Evolutionary conservation across 2,888 invertebrate genomes (phyloP).

Genomic region (Pseudoips prasinana): DNA sequence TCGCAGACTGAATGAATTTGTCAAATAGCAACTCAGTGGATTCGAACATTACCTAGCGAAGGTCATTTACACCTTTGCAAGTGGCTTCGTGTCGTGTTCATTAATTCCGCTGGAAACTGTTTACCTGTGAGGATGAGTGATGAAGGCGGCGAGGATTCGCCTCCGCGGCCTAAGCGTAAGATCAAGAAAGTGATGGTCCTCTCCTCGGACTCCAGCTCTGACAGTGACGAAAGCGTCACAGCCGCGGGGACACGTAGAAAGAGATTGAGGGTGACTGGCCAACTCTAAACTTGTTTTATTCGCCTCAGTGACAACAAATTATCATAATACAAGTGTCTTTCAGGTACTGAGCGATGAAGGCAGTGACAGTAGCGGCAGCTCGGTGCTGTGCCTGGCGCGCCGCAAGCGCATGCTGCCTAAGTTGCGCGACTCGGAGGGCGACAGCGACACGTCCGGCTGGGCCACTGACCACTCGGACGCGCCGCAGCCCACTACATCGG

Average conservation of each 20-base stretch:
- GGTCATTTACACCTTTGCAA: constrained; percentile 73
- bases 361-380: constrained; percentile 68
- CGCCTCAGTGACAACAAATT: constrained; percentile 2
- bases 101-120: constrained; percentile 46
- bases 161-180: constrained; percentile 59
- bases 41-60: constrained; percentile 46
- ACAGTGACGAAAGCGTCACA: constrained; percentile 70
- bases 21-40: constrained; percentile 42
- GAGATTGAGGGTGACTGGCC: constrained; percentile 67
- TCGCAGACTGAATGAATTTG: constrained; percentile 52
- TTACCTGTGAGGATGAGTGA: constrained; percentile 63
- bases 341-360: constrained; percentile 81
- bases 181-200: constrained; percentile 60
- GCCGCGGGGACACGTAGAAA: constrained; percentile 64
- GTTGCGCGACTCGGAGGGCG: constrained; percentile 61
- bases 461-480: constrained; percentile 44
- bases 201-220: constrained; percentile 63
- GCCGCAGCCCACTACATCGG: constrained; percentile 17
- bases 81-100: constrained; percentile 67
- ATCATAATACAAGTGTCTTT: constrained; percentile 27
- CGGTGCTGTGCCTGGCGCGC: constrained; percentile 48
- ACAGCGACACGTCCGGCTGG: constrained; percentile 61
- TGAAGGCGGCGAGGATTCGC: constrained; percentile 60
- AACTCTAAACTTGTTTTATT: constrained; percentile 6
- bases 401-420: constrained; percentile 58